These are phyloP conservation scores for Leptopilina myrica DNA, from an alignment of 2,888 invertebrate genomes.

Conservation along the genomic window DNA sequence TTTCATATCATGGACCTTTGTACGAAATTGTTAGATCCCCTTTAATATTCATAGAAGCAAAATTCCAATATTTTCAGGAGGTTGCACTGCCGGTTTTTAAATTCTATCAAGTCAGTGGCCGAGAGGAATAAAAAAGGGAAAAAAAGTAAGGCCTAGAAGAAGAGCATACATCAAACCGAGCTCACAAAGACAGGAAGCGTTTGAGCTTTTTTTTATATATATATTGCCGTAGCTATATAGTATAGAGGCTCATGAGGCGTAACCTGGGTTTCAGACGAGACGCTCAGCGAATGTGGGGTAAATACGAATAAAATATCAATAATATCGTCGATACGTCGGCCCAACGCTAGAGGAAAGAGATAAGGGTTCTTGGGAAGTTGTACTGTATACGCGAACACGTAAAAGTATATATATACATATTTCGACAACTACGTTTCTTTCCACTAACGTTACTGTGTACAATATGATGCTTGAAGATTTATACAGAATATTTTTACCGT, in stretches of 20 bases:
- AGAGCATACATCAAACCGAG: conserved; percentile 56
- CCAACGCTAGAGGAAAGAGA: conserved; percentile 47
- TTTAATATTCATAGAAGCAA: conserved; percentile 21
- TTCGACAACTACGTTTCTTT: conserved; percentile 22
- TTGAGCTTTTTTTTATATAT: conserved; percentile 45
- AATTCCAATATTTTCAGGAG: conserved; percentile 28
- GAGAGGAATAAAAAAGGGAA: conserved; percentile 37
- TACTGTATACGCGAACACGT: conserved; percentile 26
- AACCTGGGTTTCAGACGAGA: conserved; percentile 35
- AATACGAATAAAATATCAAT: conserved; percentile 68
- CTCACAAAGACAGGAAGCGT: conserved; percentile 45
- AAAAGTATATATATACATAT: background rate
- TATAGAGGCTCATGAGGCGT: conserved; percentile 47
- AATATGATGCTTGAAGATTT: conserved; percentile 49
- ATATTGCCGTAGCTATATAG: conserved; percentile 41
- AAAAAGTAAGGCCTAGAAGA: conserved; percentile 48
- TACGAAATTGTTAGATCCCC: background rate
- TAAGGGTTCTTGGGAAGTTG: conserved; percentile 47
- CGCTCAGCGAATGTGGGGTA: conserved; percentile 59
- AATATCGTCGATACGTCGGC: conserved; percentile 54
- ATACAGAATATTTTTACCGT: conserved; percentile 56
- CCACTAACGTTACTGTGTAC: conserved; percentile 35
- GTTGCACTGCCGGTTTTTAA: background rate
- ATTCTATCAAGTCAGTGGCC: conserved; percentile 9
- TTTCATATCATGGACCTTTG: background rate